A percentile compares a stretch with the other conserved stretches of the same genome.
Conservation (phyloP, 1,140 invertebrate genomes). For the Eueides isabella region DNA sequence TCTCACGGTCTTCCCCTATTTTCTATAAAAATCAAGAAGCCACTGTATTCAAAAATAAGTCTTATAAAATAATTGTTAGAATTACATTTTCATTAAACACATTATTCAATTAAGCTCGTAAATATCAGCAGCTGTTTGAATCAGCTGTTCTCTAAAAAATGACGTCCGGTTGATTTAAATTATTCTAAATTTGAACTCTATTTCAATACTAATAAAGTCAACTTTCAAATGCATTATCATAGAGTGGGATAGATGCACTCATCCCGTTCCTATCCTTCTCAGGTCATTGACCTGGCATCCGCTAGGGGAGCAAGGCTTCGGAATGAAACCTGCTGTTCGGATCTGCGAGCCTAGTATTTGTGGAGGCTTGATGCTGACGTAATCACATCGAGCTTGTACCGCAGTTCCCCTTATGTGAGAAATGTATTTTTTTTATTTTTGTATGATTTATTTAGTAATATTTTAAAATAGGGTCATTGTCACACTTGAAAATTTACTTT, state of each 20-base stretch:
- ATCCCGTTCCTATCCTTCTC: constrained; percentile 59
- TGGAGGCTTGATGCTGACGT: constrained; percentile 60
- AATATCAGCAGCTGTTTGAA: constrained; percentile 41
- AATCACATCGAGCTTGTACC: not conserved
- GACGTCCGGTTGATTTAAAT: constrained; percentile 25
- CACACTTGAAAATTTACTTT: too few species aligned
- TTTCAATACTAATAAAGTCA: constrained; percentile 14
- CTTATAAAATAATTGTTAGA: not conserved
- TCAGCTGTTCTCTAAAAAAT: constrained; percentile 51
- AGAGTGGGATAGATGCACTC: constrained; percentile 41
- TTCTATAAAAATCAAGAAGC: constrained; percentile 53
- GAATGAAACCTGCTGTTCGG: constrained; percentile 57
- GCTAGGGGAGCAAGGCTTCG: constrained; percentile 48
- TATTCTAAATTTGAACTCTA: constrained; percentile 35
- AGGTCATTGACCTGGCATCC: constrained; percentile 58
- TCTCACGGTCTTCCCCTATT: constrained; percentile 76
- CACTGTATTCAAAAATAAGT: constrained; percentile 33
- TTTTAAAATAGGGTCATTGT: too few species aligned
- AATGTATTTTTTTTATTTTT: not conserved
- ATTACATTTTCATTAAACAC: not conserved
- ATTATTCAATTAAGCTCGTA: not conserved
- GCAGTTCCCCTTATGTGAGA: not conserved
- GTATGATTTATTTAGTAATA: too few species aligned
- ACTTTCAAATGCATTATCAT: constrained; percentile 13
- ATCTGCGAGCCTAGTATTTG: constrained; percentile 64